Evolutionary conservation across 1,140 invertebrate species (phyloP).

Genomic region (Drosophila auraria): DNA sequence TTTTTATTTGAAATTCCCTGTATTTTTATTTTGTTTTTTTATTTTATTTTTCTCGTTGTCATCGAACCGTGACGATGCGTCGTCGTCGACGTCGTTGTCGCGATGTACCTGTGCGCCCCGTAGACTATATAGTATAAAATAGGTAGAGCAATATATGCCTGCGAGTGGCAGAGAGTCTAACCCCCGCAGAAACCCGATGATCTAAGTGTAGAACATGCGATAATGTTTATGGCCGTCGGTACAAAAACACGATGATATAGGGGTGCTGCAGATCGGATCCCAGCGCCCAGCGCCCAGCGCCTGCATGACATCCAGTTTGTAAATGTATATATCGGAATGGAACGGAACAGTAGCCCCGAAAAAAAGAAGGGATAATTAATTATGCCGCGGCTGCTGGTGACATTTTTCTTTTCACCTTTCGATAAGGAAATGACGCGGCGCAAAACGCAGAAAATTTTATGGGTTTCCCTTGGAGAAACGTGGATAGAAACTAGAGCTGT

Average conservation of each 20-base stretch:
- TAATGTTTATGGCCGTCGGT: constrained; percentile 70
- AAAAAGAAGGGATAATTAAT: constrained; percentile 73
- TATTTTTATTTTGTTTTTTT: constrained; percentile 48
- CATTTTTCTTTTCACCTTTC: constrained; percentile 64
- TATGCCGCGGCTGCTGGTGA: constrained; percentile 64
- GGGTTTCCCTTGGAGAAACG: constrained; percentile 6
- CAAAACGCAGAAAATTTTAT: constrained; percentile 44
- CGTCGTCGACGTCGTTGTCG: constrained; percentile 35
- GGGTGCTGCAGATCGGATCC: constrained; percentile 51
- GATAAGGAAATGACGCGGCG: constrained; percentile 79
- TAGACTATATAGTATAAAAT: constrained; percentile 19
- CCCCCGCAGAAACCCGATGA: constrained; percentile 70
- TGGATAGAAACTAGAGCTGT: constrained; percentile 40
- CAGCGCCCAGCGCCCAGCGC: constrained; percentile 56
- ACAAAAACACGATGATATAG: constrained; percentile 52
- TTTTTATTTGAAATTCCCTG: constrained; percentile 42
- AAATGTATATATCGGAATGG: constrained; percentile 30
- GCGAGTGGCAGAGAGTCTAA: constrained; percentile 32
- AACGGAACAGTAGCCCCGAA: constrained; percentile 44
- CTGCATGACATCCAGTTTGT: constrained; percentile 59
- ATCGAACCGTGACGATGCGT: constrained; percentile 77
- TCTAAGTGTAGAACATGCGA: constrained; percentile 82
- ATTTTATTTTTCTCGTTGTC: constrained; percentile 66
- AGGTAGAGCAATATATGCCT: constrained; percentile 12
- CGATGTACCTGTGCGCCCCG: constrained; percentile 67